phyloP scores from a whole-genome alignment of 1,140 invertebrate genomes.

The Oppia nitens region DNA sequence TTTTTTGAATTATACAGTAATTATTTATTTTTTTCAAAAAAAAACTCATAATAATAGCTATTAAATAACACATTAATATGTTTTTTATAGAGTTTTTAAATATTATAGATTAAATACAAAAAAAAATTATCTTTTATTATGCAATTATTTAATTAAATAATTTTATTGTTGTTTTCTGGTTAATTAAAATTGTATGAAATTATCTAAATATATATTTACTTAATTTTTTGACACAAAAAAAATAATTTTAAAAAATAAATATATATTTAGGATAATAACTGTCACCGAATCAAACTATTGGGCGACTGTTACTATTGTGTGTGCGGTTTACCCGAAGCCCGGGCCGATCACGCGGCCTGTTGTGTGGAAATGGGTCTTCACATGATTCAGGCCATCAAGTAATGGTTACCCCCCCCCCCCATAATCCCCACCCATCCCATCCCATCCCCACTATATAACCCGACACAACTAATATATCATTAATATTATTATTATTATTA shows the following conservation, averaged over 20 bases:
- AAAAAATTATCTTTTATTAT: neutral
- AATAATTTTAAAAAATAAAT: too few relatives aligned
- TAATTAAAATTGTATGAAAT: neutral
- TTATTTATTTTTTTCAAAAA: neutral
- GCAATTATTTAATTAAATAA: neutral
- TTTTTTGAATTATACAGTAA: neutral
- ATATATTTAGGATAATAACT: conserved; percentile 61
- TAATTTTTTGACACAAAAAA: too few relatives aligned
- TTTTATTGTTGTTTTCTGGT: neutral
- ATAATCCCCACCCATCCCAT: too few relatives aligned
- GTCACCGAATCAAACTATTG: conserved; percentile 77
- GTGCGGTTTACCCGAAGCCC: conserved; percentile 58
- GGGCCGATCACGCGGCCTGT: conserved; percentile 78
- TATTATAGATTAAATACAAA: neutral
- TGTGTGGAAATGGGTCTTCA: conserved; percentile 91
- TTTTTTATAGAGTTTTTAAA: too few relatives aligned
- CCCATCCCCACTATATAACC: too few relatives aligned
- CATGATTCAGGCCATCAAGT: conserved; percentile 84
- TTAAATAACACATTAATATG: too few relatives aligned
- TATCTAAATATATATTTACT: too few relatives aligned
- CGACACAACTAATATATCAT: conserved; percentile 5
- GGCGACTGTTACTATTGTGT: conserved; percentile 97
- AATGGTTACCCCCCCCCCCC: conserved; percentile 7
- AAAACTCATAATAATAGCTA: too few relatives aligned
- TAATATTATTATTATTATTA: neutral